Evolutionary conservation across 2,797 vertebrate genomes (phyloP).

Genomic region (Merluccius polli): DNA sequence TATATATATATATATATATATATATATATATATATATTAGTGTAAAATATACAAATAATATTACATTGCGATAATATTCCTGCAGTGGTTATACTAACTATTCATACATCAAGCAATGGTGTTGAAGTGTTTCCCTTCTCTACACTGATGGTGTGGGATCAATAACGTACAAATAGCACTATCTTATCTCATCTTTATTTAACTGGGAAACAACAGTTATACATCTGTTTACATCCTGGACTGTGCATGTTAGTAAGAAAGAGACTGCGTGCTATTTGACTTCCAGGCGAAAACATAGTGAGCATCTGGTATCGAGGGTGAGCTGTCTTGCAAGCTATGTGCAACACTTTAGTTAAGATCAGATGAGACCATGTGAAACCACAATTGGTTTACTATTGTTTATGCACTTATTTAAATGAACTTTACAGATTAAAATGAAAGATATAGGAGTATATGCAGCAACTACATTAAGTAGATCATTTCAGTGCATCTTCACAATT

Average conservation of each 20-base stretch:
- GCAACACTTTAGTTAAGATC: not conserved
- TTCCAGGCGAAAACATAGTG: constrained; percentile 5
- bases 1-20: no score
- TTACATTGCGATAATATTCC: no score
- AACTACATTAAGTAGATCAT: no score
- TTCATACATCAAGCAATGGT: no score
- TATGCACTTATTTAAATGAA: not conserved
- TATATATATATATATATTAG: no score
- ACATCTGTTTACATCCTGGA: constrained; percentile 1
- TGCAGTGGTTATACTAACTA: no score
- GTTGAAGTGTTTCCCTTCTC: not conserved
- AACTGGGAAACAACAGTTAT: not conserved
- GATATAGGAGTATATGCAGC: no score
- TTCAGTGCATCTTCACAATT: no score
- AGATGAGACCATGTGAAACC: not conserved
- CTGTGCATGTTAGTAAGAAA: constrained; percentile 8
- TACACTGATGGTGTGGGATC: not conserved
- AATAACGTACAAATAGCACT: not conserved
- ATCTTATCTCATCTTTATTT: not conserved
- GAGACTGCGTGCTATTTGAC: not conserved
- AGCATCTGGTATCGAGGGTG: not conserved
- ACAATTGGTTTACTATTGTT: not conserved
- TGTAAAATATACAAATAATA: no score
- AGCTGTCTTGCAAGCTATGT: not conserved
- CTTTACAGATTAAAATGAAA: not conserved